Conservation (phyloP, 2,888 invertebrate genomes). For the Drymonia ruficornis region DNA sequence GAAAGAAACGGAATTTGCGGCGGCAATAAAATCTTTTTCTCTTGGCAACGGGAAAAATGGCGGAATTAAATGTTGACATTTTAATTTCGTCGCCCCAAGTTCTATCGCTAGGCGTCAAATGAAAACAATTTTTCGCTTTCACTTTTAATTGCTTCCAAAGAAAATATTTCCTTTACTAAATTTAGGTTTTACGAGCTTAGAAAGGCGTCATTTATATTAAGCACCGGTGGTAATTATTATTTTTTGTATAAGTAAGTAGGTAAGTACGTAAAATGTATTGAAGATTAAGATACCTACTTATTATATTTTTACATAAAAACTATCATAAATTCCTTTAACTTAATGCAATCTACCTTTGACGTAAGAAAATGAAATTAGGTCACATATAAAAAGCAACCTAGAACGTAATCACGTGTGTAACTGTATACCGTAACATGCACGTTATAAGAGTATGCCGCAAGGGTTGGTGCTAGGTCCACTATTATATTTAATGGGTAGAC, state of each 20-base stretch:
- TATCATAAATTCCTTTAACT: too few relatives aligned
- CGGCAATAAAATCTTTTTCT: slow-evolving; percentile 40
- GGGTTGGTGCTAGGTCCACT: neutral
- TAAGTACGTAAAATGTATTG: neutral
- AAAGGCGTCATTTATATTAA: slow-evolving; percentile 21
- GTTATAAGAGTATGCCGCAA: neutral
- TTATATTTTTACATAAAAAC: too few relatives aligned
- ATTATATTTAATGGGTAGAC: neutral
- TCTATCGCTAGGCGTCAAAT: slow-evolving; percentile 26
- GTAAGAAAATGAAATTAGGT: slow-evolving; percentile 39
- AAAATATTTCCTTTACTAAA: slow-evolving; percentile 24
- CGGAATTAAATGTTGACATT: slow-evolving; percentile 30
- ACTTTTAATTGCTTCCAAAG: slow-evolving; percentile 32
- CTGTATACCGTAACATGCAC: slow-evolving; percentile 35
- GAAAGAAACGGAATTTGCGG: slow-evolving; percentile 28
- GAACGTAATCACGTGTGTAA: slow-evolving; percentile 33
- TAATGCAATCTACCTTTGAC: slow-evolving; percentile 24
- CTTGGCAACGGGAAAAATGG: slow-evolving; percentile 37
- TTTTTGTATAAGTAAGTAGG: neutral
- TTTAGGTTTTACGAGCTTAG: slow-evolving; percentile 22
- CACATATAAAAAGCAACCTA: slow-evolving; percentile 45
- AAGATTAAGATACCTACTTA: too few relatives aligned
- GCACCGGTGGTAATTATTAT: neutral
- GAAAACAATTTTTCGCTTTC: slow-evolving; percentile 25
- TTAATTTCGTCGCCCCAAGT: slow-evolving; percentile 27